phyloP scores from a whole-genome alignment of 2,888 invertebrate genomes.

The Phoenoteleia sp. region DNA sequence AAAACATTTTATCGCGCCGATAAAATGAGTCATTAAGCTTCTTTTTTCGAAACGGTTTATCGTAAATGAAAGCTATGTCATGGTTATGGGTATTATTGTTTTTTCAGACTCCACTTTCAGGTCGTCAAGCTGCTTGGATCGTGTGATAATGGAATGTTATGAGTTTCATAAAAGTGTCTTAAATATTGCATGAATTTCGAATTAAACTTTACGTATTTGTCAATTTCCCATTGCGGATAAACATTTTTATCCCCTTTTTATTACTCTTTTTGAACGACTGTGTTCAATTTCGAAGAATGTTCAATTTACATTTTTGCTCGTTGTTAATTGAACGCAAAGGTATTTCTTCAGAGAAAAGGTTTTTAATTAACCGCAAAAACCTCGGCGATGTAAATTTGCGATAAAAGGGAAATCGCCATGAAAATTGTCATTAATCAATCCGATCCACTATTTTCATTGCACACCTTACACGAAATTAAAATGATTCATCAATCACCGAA shows the following conservation, averaged over 20 bases:
- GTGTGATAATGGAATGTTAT: conserved; percentile 16
- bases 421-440: not conserved
- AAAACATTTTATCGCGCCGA: conserved; percentile 37
- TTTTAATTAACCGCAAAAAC: no score
- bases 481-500: conserved; percentile 83
- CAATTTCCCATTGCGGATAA: not conserved
- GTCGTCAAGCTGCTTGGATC: conserved; percentile 14
- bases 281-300: not conserved
- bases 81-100: conserved; percentile 34
- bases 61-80: conserved; percentile 42
- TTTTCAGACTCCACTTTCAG: conserved; percentile 20
- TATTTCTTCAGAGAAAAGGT: no score
- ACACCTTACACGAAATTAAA: conserved; percentile 45
- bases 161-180: conserved; percentile 30
- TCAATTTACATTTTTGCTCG: not conserved
- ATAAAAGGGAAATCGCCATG: no score
- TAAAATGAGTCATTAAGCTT: conserved; percentile 46
- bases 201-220: conserved; percentile 23
- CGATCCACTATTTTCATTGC: not conserved
- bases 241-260: conserved; percentile 7
- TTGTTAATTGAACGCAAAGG: not conserved
- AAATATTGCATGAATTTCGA: conserved; percentile 21
- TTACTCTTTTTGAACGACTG: not conserved
- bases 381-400: no score
- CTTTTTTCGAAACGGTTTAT: conserved; percentile 31